Conservation (phyloP, 2,888 invertebrate genomes). For the Drosophila paracracens region DNA sequence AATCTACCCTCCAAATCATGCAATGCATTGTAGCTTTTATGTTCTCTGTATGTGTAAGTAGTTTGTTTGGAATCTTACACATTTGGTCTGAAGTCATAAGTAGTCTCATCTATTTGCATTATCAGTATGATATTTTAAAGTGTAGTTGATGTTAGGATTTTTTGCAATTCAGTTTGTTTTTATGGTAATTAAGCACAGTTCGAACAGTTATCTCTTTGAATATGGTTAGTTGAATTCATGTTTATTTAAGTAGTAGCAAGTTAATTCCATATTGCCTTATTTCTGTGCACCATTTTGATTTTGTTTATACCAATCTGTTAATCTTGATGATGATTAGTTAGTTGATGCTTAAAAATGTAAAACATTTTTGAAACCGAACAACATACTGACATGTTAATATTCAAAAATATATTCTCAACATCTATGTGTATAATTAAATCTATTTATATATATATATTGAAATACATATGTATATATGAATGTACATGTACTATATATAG, state of each 20-base stretch:
- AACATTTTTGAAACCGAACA: constrained; percentile 32
- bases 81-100: constrained; percentile 21
- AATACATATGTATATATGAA: constrained; percentile 15
- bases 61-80: constrained; percentile 25
- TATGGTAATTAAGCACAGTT: constrained; percentile 29
- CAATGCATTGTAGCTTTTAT: constrained; percentile 24
- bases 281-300: constrained; percentile 47
- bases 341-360: constrained; percentile 13
- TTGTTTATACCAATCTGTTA: constrained; percentile 8
- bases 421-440: constrained; percentile 41
- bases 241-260: constrained; percentile 15
- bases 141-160: constrained; percentile 19
- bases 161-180: constrained; percentile 8
- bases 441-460: constrained; percentile 24
- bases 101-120: constrained; percentile 23
- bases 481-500: constrained; percentile 85
- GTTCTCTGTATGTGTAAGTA: constrained; percentile 26
- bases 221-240: not conserved
- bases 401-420: constrained; percentile 32
- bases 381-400: constrained; percentile 38
- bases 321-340: constrained; percentile 45
- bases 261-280: constrained; percentile 25
- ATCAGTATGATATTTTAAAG: constrained; percentile 13
- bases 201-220: constrained; percentile 6
- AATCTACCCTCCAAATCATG: constrained; percentile 2